Base-by-base conservation (phyloP, 2,888 invertebrate species). In the Anoncus sp. region DNA sequence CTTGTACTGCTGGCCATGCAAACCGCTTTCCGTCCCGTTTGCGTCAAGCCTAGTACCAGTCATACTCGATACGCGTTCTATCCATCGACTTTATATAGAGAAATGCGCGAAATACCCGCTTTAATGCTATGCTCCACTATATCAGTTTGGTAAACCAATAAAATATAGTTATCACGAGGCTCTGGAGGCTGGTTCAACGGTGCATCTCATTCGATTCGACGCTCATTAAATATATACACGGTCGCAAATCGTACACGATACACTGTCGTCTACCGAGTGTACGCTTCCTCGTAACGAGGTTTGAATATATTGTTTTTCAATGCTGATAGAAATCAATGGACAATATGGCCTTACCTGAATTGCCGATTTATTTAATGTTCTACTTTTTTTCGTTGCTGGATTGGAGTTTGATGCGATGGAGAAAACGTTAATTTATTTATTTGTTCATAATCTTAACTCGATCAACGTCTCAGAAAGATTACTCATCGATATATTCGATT, bases 21-120 rank as follows among this genome's bases (percentile, higher is more conserved):
- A 79, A 82, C 78, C 74, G 81, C 75, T 82, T 82, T 82, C 81
- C 81, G 69, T 82, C 72, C 78, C 82, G 82, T 81, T 81, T 82
- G 78, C 79, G 60, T 43, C 75, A 71, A 70, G 55, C 67, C 78
- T 67, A 76, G 53, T 65, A 57, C 77, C 72, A 51, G 60, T 75
- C 70, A 60, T 59, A 69, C 67, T 38, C 74, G 70, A 78, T 76
- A 70, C 69, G 57, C 72, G 74, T 77, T 76, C 73, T 67, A 69
- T 77, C 49, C 78, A 73, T 76, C 72, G 78, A 81, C 72, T 82
- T 82, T 73, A 71, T 75, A 49, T 65, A 45, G 38, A 65, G 69
- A 77, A 47, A 69, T 49, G 57, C 43, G 51, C 45, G 66, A 77
- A 79, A 75, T 67, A 73, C 57, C 20, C 57, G 51, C 62, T 70